These are phyloP conservation scores for Cephalopterus ornatus DNA, from an alignment of 2,113 vertebrate genomes.

Conservation along the genomic window DNA sequence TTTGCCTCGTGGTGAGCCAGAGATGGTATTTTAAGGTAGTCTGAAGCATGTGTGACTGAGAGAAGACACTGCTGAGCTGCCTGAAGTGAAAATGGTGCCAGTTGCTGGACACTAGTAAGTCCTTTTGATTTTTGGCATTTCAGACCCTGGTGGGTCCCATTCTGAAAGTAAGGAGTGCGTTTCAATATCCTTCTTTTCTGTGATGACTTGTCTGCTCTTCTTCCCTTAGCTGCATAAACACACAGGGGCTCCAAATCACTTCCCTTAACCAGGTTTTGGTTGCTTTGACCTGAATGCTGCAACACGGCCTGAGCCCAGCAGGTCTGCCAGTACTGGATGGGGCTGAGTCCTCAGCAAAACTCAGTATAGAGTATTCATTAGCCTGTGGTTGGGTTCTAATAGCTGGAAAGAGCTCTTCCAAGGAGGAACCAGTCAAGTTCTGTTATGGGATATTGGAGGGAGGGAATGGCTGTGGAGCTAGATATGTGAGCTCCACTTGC, in stretches of 20 bases:
- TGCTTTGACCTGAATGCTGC: neutral
- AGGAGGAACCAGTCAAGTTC: neutral
- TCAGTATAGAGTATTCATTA: neutral
- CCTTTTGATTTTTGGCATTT: neutral
- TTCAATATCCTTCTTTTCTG: neutral
- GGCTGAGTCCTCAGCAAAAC: neutral
- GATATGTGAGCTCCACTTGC: neutral
- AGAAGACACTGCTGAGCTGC: neutral
- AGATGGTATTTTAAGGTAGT: neutral
- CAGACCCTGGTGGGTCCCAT: neutral
- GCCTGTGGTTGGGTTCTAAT: neutral
- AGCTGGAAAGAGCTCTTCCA: neutral
- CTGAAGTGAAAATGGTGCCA: neutral
- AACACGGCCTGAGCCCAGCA: neutral
- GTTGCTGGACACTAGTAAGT: neutral
- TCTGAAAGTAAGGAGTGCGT: neutral
- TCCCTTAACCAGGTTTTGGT: neutral
- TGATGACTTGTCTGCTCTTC: neutral
- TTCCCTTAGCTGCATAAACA: neutral
- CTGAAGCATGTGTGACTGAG: neutral
- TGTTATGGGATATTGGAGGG: neutral
- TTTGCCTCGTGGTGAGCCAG: neutral
- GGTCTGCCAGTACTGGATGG: neutral
- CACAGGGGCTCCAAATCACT: neutral
- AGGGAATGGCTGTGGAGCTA: neutral